Conservation (phyloP, 2,113 vertebrate genomes). For the Indicator indicator region DNA sequence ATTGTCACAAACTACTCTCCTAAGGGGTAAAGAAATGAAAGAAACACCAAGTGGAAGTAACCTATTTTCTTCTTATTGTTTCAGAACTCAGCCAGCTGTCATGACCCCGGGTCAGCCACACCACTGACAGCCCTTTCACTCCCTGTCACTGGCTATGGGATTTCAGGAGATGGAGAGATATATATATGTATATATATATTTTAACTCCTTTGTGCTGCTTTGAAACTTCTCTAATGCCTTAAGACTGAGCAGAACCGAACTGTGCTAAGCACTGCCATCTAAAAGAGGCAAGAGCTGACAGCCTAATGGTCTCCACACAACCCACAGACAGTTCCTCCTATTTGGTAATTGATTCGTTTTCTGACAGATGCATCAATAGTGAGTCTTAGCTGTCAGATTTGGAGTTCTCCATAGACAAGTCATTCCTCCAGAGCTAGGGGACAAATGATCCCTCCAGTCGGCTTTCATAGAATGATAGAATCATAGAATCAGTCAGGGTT, state of each 20-base stretch:
- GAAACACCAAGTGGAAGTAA: background rate
- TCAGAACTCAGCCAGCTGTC: constrained; percentile 30
- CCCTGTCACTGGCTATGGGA: background rate
- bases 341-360: background rate
- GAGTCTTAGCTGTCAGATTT: background rate
- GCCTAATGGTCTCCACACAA: background rate
- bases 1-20: background rate
- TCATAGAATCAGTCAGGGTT: too few relatives aligned
- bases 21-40: background rate
- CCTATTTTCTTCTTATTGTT: constrained; percentile 29
- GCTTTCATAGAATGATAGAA: background rate
- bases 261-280: background rate
- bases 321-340: background rate
- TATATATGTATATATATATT: background rate
- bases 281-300: background rate
- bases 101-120: constrained; percentile 16
- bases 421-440: background rate
- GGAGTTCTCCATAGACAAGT: background rate
- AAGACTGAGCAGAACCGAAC: background rate
- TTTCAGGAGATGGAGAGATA: background rate
- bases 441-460: background rate
- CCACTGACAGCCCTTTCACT: constrained; percentile 6
- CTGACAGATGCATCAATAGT: background rate
- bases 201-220: background rate
- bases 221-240: background rate